A percentile compares a stretch with the other conserved stretches of the same genome.
Evolutionary conservation across 2,113 vertebrate species (phyloP).

Genomic region (Coptodon rendalli): DNA sequence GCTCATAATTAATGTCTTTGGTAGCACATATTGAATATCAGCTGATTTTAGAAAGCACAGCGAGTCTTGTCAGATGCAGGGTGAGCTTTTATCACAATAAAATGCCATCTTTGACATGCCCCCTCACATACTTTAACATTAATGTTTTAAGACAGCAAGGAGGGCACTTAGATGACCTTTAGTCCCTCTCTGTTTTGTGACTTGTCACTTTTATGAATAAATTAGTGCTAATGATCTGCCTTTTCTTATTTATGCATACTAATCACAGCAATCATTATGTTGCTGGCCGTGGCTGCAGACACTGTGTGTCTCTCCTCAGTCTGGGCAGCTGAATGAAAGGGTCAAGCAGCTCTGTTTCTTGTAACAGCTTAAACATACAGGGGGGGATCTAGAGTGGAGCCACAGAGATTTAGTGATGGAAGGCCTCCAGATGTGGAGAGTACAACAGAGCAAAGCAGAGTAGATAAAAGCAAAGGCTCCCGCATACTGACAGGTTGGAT

Average conservation of each 20-base stretch:
- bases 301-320: constrained; percentile 49
- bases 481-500: constrained; percentile 67
- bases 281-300: constrained; percentile 35
- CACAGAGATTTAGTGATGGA: constrained; percentile 69
- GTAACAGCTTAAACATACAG: constrained; percentile 69
- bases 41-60: not conserved
- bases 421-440: constrained; percentile 73
- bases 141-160: constrained; percentile 63
- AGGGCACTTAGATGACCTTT: constrained; percentile 51
- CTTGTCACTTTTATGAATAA: constrained; percentile 73
- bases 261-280: constrained; percentile 56
- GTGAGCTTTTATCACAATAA: constrained; percentile 7
- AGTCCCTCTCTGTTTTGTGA: constrained; percentile 53
- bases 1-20: not conserved
- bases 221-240: constrained; percentile 68
- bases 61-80: not conserved
- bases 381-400: constrained; percentile 52
- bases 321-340: constrained; percentile 59
- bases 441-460: constrained; percentile 36
- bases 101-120: constrained; percentile 27
- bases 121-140: constrained; percentile 42
- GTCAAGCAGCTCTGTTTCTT: constrained; percentile 70
- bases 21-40: not conserved
- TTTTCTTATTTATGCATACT: constrained; percentile 68
- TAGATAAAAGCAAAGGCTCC: constrained; percentile 71